These are phyloP conservation scores for Acanthosepion pharaonis DNA, from an alignment of 2,888 invertebrate species.

Conservation along the genomic window DNA sequence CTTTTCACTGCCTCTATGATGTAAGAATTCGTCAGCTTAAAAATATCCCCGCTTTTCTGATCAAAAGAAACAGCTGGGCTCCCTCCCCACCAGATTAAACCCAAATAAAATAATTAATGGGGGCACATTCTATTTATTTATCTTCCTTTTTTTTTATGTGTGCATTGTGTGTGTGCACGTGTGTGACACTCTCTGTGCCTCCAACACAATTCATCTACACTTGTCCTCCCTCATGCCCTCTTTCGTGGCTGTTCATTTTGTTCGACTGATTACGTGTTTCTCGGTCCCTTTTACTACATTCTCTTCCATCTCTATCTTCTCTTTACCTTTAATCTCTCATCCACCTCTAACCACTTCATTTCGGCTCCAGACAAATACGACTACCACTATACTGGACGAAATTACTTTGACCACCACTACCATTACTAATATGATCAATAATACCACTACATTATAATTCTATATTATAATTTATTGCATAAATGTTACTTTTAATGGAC, in stretches of 20 bases:
- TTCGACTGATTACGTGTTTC: neutral
- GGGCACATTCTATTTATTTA: neutral
- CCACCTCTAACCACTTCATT: neutral
- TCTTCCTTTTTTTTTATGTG: neutral
- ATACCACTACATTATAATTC: neutral
- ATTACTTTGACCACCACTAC: neutral
- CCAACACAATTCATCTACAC: neutral
- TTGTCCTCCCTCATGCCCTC: neutral
- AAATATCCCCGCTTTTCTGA: neutral
- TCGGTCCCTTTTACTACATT: neutral
- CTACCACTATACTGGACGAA: neutral
- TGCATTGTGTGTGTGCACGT: no score
- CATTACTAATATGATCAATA: neutral
- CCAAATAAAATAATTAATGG: conserved; percentile 25
- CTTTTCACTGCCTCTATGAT: neutral
- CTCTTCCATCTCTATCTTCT: neutral
- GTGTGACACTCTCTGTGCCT: neutral
- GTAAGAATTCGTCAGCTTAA: neutral
- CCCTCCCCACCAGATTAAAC: neutral
- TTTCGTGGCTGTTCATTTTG: neutral
- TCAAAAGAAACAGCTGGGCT: neutral
- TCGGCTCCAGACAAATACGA: neutral
- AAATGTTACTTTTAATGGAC: no score
- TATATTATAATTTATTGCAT: neutral
- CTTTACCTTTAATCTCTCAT: neutral